Percentiles rank a stretch among this genome's conserved stretches.
Evolutionary conservation across 2,113 vertebrate species (phyloP).

Genomic region (Tragelaphus strepsiceros): DNA sequence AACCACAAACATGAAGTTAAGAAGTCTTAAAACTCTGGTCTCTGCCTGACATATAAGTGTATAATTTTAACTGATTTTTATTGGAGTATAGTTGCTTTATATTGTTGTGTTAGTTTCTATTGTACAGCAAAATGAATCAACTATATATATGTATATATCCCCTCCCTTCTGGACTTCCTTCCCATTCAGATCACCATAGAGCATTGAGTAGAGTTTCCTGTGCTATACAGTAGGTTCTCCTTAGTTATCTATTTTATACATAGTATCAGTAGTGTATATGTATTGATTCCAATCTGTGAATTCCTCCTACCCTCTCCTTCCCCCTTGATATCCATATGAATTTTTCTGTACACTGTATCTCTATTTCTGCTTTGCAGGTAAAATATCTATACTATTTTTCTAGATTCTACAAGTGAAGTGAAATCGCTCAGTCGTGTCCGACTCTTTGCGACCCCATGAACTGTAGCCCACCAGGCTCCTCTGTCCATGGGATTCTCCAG

Average conservation of each 20-base stretch:
- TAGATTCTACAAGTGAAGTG: not conserved
- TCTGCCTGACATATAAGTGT: not conserved
- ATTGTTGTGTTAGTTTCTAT: not conserved
- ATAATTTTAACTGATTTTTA: not conserved
- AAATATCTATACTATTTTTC: not conserved
- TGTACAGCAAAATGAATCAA: not conserved
- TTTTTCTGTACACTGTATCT: not conserved
- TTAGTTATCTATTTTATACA: not conserved
- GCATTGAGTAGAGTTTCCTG: not conserved
- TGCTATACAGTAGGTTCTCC: not conserved
- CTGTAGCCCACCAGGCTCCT: no score
- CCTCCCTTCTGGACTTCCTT: not conserved
- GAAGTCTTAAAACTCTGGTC: not conserved
- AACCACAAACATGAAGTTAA: not conserved
- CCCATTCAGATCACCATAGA: not conserved
- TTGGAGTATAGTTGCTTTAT: not conserved
- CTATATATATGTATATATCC: not conserved
- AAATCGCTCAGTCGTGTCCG: no score
- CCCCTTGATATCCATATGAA: not conserved
- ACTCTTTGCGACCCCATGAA: no score
- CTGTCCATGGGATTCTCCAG: no score
- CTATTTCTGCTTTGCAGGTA: not conserved
- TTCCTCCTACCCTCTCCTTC: not conserved
- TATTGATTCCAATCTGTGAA: accelerated
- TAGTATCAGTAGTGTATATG: not conserved